Evolutionary conservation across 2,888 invertebrate genomes (phyloP).

Genomic region (Scaptomyza tumidula): DNA sequence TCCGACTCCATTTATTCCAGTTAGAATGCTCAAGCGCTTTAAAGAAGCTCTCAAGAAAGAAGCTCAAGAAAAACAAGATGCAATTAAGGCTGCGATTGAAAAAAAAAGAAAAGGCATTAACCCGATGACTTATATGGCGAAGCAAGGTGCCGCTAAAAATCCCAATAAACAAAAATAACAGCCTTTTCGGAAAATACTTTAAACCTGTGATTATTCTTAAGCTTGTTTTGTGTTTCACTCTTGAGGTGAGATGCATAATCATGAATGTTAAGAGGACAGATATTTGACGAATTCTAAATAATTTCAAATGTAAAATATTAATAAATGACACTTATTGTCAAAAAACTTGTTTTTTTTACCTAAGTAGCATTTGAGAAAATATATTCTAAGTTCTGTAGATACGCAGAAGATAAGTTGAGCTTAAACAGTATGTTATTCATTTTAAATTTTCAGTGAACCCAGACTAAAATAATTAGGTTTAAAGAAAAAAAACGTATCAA

Average conservation of each 20-base stretch:
- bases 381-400: background rate
- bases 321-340: background rate
- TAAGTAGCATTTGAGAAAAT: conserved; percentile 15
- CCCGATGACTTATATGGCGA: conserved; percentile 57
- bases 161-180: conserved; percentile 28
- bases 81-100: conserved; percentile 4
- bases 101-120: conserved; percentile 41
- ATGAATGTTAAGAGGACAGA: background rate
- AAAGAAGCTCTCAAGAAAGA: conserved; percentile 13
- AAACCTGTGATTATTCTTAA: background rate
- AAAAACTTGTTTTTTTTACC: background rate
- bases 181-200: background rate
- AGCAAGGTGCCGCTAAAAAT: conserved; percentile 28
- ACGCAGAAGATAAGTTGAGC: background rate
- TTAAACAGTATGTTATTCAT: background rate
- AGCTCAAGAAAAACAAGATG: conserved; percentile 24
- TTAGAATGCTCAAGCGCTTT: conserved; percentile 35
- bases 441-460: conserved; percentile 5
- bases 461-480: conserved; percentile 8
- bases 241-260: background rate
- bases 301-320: background rate
- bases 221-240: background rate
- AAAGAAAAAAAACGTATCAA: background rate
- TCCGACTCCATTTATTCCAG: conserved; percentile 30
- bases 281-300: background rate